These are phyloP conservation scores for Cygnus olor DNA, from an alignment of 2,797 vertebrate species.

Conservation along the genomic window DNA sequence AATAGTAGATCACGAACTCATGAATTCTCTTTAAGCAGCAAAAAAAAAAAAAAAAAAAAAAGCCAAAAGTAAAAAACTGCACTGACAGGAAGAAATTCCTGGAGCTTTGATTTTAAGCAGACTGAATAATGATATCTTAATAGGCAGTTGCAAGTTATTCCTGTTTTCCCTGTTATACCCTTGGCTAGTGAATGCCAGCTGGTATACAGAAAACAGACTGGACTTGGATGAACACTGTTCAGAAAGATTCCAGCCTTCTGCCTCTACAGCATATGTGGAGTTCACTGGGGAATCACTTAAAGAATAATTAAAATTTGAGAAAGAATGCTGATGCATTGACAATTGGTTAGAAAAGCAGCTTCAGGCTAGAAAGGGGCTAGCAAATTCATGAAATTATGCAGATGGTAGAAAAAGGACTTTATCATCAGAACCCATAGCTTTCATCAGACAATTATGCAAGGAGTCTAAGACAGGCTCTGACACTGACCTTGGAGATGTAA, in stretches of 20 bases:
- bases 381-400: background rate
- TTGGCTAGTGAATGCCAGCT: background rate
- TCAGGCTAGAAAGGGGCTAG: background rate
- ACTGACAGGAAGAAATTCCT: background rate
- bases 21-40: background rate
- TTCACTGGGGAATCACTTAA: background rate
- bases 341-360: background rate
- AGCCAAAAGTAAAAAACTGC: background rate
- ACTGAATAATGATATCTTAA: background rate
- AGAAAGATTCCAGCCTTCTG: background rate
- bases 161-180: background rate
- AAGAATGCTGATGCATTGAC: background rate
- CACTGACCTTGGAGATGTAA: background rate
- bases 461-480: background rate
- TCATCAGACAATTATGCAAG: background rate
- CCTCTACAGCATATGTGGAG: background rate
- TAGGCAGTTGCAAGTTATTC: background rate
- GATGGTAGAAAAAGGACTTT: background rate
- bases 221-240: background rate
- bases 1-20: background rate
- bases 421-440: background rate
- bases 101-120: background rate
- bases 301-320: background rate
- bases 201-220: background rate
- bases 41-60: background rate